These are phyloP conservation scores for Nesoenas mayeri DNA, from an alignment of 2,113 vertebrate species.

Conservation along the genomic window DNA sequence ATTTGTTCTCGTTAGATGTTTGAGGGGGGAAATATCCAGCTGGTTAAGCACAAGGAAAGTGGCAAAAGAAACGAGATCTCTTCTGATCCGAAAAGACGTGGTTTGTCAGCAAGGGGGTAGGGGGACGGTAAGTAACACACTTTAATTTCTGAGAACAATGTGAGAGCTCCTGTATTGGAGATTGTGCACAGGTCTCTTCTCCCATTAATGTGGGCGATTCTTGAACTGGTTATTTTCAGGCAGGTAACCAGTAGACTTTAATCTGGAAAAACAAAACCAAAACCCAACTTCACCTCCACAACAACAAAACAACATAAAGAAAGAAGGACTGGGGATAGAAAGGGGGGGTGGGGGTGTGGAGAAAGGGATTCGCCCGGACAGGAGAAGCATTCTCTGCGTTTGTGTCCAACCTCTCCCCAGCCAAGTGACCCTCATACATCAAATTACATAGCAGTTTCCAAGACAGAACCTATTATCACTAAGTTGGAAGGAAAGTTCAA, in stretches of 20 bases:
- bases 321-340: background rate
- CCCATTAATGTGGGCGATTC: background rate
- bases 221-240: constrained; percentile 64
- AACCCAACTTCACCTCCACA: too few relatives aligned
- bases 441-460: constrained; percentile 85
- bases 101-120: background rate
- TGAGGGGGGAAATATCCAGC: background rate
- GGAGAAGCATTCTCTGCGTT: constrained; percentile 77
- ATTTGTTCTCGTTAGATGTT: constrained; percentile 49
- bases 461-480: constrained; percentile 93
- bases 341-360: background rate
- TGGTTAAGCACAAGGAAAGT: constrained; percentile 19
- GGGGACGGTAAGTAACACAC: background rate
- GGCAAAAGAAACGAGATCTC: constrained; percentile 28
- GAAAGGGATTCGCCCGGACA: constrained; percentile 51
- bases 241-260: constrained; percentile 71
- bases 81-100: constrained; percentile 16
- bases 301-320: background rate
- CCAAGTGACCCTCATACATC: constrained; percentile 94
- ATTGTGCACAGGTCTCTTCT: background rate
- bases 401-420: constrained; percentile 78
- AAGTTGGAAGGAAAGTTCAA: constrained; percentile 90
- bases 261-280: background rate
- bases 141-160: constrained; percentile 50
- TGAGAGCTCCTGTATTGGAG: constrained; percentile 5